A percentile compares a stretch with the other conserved stretches of the same genome.
Evolutionary conservation across 1,140 invertebrate species (phyloP).

Genomic region (Drosophila setifemur): DNA sequence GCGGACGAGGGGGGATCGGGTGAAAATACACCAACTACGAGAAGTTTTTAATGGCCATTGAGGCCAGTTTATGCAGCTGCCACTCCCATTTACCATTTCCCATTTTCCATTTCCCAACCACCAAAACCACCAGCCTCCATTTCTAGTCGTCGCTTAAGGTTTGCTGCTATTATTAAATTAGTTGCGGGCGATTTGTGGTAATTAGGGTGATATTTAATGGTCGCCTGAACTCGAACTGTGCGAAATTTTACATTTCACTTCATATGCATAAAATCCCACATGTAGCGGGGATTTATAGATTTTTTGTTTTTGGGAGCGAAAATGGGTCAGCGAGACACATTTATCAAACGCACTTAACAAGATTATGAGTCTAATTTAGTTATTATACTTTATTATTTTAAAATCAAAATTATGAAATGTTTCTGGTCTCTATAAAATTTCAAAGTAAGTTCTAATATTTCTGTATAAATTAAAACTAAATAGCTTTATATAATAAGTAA

Average conservation of each 20-base stretch:
- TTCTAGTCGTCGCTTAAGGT: conserved; percentile 29
- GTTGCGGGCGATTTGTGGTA: conserved; percentile 79
- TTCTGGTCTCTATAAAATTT: too few species aligned
- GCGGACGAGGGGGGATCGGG: neutral
- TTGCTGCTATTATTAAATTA: conserved; percentile 76
- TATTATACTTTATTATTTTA: too few species aligned
- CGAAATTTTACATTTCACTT: neutral
- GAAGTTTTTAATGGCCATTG: conserved; percentile 75
- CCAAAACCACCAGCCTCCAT: neutral
- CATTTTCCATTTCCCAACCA: neutral
- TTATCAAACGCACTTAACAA: too few species aligned
- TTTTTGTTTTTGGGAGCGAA: too few species aligned
- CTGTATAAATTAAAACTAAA: too few species aligned
- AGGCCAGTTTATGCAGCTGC: conserved; percentile 72
- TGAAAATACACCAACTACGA: conserved; percentile 22
- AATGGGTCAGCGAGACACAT: too few species aligned
- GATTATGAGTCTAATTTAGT: too few species aligned
- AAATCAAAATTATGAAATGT: too few species aligned
- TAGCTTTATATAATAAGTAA: too few species aligned
- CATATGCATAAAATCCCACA: neutral
- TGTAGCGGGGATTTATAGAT: too few species aligned
- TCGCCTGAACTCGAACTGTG: conserved; percentile 34
- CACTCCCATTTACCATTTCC: conserved; percentile 34
- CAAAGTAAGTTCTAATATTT: too few species aligned
- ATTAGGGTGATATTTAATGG: conserved; percentile 72